Evolutionary conservation across 30 jellyfish, hydroid and myxozoan species (phyloP).

Genomic region (Cassiopea xamachana): DNA sequence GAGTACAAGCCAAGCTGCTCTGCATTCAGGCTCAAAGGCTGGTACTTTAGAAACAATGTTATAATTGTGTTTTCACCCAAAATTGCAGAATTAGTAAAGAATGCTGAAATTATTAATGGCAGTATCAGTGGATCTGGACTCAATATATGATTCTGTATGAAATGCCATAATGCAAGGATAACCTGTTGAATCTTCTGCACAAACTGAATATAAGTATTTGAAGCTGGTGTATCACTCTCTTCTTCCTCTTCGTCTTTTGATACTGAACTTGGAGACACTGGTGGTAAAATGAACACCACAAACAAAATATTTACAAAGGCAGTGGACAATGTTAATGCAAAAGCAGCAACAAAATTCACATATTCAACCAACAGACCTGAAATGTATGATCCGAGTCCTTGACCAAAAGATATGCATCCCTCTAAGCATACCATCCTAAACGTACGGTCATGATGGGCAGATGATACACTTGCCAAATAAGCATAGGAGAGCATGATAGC

Average conservation of each 20-base stretch:
- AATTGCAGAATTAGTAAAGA: conserved; percentile 50
- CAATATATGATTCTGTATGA: conserved; percentile 11
- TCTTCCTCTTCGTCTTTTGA: neutral
- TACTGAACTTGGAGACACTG: neutral
- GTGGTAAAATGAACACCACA: conserved; percentile 61
- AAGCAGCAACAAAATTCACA: conserved; percentile 50
- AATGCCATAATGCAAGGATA: neutral
- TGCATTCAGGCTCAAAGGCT: conserved; percentile 58
- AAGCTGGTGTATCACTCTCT: neutral
- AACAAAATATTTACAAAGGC: conserved; percentile 35
- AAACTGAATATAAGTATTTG: neutral
- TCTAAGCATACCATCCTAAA: conserved; percentile 58
- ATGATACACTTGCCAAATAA: conserved; percentile 72
- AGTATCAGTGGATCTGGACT: neutral
- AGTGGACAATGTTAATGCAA: conserved; percentile 6
- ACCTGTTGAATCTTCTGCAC: neutral
- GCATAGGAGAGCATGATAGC: conserved; percentile 60
- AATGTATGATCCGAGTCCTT: conserved; percentile 47
- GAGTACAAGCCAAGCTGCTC: conserved; percentile 52
- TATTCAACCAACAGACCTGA: conserved; percentile 47
- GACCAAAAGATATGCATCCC: conserved; percentile 43
- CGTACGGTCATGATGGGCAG: conserved; percentile 34
- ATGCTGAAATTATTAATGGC: conserved; percentile 43
- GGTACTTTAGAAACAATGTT: conserved; percentile 43
- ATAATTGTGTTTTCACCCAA: conserved; percentile 63